phyloP scores from a whole-genome alignment of 2,113 vertebrate species.

The Tringa solitaria region DNA sequence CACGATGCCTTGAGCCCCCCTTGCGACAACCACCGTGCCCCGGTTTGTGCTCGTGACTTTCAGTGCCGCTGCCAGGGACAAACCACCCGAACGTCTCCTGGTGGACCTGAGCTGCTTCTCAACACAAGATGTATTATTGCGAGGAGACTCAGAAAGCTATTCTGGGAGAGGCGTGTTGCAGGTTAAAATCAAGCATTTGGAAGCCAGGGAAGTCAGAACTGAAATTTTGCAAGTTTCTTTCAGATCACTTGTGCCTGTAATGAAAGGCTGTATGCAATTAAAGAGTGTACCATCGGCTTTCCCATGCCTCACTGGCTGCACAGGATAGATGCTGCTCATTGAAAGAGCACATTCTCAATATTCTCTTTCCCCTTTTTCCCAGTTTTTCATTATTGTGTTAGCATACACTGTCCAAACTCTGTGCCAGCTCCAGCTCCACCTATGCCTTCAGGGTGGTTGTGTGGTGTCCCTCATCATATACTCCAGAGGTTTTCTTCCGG shows the following conservation, averaged over 20 bases:
- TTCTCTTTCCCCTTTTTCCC: not conserved
- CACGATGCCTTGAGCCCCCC: not conserved
- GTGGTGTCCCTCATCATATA: not conserved
- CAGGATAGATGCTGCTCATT: not conserved
- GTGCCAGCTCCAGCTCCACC: not conserved
- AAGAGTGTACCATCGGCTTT: fast-evolving
- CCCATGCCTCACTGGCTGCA: fast-evolving
- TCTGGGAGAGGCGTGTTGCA: not conserved
- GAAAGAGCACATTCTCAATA: not conserved
- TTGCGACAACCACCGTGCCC: not conserved
- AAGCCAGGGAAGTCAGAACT: not conserved
- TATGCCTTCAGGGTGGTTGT: not conserved
- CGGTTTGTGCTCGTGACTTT: not conserved
- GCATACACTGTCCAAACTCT: not conserved
- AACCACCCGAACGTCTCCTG: not conserved
- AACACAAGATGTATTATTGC: not conserved
- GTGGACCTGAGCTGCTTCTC: not conserved
- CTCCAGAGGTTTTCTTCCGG: not conserved
- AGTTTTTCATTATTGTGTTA: not conserved
- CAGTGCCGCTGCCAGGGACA: not conserved
- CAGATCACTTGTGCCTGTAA: not conserved
- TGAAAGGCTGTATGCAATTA: not conserved
- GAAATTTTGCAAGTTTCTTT: not conserved
- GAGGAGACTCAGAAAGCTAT: not conserved
- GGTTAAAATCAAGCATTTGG: not conserved